phyloP scores from a whole-genome alignment of 2,113 vertebrate genomes.

The Chaetodon trifascialis region DNA sequence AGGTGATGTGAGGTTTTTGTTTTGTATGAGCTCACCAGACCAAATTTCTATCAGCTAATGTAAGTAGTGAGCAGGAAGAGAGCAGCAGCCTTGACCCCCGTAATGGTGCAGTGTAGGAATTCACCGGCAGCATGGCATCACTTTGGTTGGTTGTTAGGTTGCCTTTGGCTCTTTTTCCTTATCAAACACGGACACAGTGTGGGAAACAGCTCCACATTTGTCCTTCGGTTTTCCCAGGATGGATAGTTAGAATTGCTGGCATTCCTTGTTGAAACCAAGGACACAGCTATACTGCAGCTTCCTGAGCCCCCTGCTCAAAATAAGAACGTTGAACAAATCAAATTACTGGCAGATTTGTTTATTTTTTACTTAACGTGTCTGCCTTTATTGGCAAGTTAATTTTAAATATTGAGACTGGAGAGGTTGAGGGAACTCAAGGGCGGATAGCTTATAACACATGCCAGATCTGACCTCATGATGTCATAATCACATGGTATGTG shows the following conservation, averaged over 20 bases:
- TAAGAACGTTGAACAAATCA: constrained; percentile 4
- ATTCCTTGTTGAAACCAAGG: constrained; percentile 68
- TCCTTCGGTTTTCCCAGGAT: constrained; percentile 59
- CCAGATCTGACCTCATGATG: constrained; percentile 4
- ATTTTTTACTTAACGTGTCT: neutral
- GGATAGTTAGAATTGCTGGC: constrained; percentile 58
- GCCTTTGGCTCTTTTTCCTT: constrained; percentile 29
- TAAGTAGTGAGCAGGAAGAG: neutral
- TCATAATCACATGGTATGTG: constrained; percentile 10
- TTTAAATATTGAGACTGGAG: neutral
- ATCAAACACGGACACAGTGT: constrained; percentile 55
- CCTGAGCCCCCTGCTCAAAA: neutral
- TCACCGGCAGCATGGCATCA: constrained; percentile 26
- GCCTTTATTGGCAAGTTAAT: neutral
- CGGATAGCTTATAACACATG: neutral
- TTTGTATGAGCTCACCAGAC: neutral
- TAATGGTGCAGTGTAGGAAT: constrained; percentile 1
- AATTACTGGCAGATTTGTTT: constrained; percentile 9
- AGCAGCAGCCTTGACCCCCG: neutral
- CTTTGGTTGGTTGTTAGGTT: constrained; percentile 10
- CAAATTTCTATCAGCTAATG: neutral
- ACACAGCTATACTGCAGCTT: constrained; percentile 24
- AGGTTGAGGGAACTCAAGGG: neutral
- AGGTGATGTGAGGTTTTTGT: neutral
- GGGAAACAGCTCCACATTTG: constrained; percentile 59